Evolutionary conservation across 2,113 vertebrate species (phyloP), one percentile per base, ranked within the genome.

Genomic region (Syrmaticus mikado): DNA sequence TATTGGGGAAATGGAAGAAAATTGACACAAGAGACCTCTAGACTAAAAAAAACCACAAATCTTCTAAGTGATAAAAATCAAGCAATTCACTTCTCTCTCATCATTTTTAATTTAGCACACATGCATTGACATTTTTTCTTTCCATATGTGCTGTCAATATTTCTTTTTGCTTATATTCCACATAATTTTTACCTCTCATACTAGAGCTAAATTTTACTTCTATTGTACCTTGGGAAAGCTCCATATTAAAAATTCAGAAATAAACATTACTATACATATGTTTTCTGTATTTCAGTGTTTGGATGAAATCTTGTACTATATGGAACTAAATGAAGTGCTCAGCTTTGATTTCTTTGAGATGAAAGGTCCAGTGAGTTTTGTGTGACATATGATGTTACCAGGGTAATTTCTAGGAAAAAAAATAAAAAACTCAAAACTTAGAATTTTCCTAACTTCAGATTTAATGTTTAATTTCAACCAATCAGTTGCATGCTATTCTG

Each of bases 1-100:
- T 27, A 25, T 8, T 2, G 3, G 8, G 4, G 3, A 1, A 6
- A 3, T 8, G 41, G 28, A 52, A 34, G 17, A 36, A 64, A 74
- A 38, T 3, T 87, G 12, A 16, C 8, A 64, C 3, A 76, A 36
- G 6, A 64, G 5, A 65, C 2, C 2, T 67, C 27, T 65, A 58
- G 34, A 38, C 4, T 6, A 2, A 41, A 81, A 66, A 74, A 24
- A 62, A 8, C 24, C 50, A n/a, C 2, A 3, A 25, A 52, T 46
- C 12, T 64, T 79, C 19, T n/a, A 25, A 5, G 9, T 36, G 14
- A 12, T 36, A 85, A 77, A 80, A 36, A 65, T 38, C 9, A 55
- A 43, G 12, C 40, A 61, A 34, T 38, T 48, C 19, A 9, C 3
- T 53, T 53, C 38, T 48, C 21, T 77, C 18, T 10, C 8, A 24